phyloP scores from a whole-genome alignment of 2,888 invertebrate genomes.

The Cerceris rybyensis region DNA sequence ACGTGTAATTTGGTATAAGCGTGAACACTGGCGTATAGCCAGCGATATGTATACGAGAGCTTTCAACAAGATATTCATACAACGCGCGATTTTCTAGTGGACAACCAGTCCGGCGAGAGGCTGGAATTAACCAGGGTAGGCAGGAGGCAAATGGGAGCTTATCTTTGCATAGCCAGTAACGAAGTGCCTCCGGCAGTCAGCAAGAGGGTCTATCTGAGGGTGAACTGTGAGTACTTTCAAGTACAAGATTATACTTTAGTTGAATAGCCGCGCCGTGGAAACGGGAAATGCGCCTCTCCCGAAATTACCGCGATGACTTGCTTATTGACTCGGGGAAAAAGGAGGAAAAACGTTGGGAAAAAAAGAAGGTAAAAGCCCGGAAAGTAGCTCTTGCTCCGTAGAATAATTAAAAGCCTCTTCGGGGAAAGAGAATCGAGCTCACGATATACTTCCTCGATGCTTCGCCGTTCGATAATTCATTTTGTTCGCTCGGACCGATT shows the following conservation, averaged over 20 bases:
- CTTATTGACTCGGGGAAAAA: not conserved
- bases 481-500: too few species aligned
- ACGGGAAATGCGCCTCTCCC: not conserved
- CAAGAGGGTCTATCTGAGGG: conserved; percentile 84
- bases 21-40: conserved; percentile 49
- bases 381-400: not conserved
- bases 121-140: conserved; percentile 87
- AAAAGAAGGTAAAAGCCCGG: not conserved
- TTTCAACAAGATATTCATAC: conserved; percentile 67
- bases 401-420: not conserved
- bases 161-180: conserved; percentile 89
- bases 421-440: too few species aligned
- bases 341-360: too few species aligned
- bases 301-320: not conserved
- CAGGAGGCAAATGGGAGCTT: conserved; percentile 88
- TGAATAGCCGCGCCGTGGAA: not conserved
- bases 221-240: conserved; percentile 86
- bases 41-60: conserved; percentile 54
- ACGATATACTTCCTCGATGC: too few species aligned
- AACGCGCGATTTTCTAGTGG: conserved; percentile 82
- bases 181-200: conserved; percentile 88
- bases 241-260: conserved; percentile 19
- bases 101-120: conserved; percentile 86
- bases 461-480: too few species aligned
- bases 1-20: conserved; percentile 60